Percentiles rank a stretch among this genome's conserved stretches.
Conservation (phyloP, 2,888 invertebrate species). For the Mythimna pallens region DNA sequence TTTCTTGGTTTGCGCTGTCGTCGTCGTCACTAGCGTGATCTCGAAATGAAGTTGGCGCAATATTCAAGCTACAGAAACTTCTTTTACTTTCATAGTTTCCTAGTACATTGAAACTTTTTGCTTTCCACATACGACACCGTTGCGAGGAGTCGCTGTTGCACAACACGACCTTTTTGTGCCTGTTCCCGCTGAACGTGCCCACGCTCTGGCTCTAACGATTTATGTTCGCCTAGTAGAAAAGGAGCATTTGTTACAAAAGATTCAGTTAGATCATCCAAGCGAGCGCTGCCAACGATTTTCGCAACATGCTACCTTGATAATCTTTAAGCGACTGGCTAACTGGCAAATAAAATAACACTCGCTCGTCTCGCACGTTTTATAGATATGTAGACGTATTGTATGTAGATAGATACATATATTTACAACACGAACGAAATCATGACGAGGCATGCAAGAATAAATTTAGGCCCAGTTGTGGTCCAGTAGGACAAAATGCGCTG, state of each 20-base stretch:
- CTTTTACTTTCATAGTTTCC: slow-evolving; percentile 29
- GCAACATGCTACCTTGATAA: slow-evolving; percentile 33
- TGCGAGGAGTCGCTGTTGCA: slow-evolving; percentile 43
- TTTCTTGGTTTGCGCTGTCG: slow-evolving; percentile 8
- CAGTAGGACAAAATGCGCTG: too few relatives aligned
- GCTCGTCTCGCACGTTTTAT: not conserved
- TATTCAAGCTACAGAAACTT: slow-evolving; percentile 12
- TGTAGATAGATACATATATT: not conserved
- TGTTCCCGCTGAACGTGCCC: slow-evolving; percentile 17
- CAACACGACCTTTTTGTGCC: slow-evolving; percentile 41
- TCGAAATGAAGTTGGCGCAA: slow-evolving; percentile 23
- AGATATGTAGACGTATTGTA: not conserved
- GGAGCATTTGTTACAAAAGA: slow-evolving; percentile 63
- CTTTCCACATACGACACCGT: slow-evolving; percentile 56
- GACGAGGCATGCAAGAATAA: too few relatives aligned
- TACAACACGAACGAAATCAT: not conserved
- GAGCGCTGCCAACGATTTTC: slow-evolving; percentile 38
- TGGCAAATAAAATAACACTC: slow-evolving; percentile 33
- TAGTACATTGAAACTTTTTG: slow-evolving; percentile 62
- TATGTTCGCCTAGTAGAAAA: slow-evolving; percentile 62
- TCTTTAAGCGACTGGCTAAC: slow-evolving; percentile 37
- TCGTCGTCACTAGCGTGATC: slow-evolving; percentile 6
- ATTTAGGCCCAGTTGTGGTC: too few relatives aligned
- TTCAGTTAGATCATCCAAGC: slow-evolving; percentile 39
- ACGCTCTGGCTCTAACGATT: slow-evolving; percentile 18